phyloP scores from a whole-genome alignment of 2,888 invertebrate species.

The Lepeophtheirus nordmannii region DNA sequence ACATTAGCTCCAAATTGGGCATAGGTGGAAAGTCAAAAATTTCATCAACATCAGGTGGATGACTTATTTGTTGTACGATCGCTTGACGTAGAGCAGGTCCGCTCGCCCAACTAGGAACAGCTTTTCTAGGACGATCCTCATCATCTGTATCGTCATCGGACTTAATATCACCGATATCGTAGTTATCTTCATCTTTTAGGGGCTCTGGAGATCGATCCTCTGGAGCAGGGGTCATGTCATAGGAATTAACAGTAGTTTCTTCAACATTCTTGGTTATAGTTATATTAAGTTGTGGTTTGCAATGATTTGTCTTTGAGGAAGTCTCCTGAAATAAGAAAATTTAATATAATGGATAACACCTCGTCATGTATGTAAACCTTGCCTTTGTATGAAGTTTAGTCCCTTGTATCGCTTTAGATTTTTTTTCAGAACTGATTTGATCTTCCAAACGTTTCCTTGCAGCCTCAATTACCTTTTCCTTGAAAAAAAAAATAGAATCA shows the following conservation, averaged over 20 bases:
- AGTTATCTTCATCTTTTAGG: constrained; percentile 25
- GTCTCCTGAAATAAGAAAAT: no score
- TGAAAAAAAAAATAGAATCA: no score
- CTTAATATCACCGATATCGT: constrained; percentile 32
- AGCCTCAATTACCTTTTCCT: no score
- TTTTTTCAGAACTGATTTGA: no score
- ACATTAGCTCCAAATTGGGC: constrained; percentile 34
- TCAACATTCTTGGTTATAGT: not conserved
- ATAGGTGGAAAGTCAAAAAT: constrained; percentile 29
- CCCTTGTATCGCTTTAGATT: no score
- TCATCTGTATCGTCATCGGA: constrained; percentile 29
- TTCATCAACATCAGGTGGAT: constrained; percentile 25
- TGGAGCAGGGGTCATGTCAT: constrained; percentile 27
- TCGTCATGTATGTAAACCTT: no score
- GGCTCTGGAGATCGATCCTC: constrained; percentile 24
- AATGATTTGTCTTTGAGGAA: no score
- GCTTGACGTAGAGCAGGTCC: constrained; percentile 25
- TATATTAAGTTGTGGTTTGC: not conserved
- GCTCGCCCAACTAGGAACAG: constrained; percentile 25
- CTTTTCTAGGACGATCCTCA: constrained; percentile 28
- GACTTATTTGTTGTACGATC: constrained; percentile 26
- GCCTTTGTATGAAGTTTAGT: no score
- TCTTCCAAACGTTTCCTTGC: no score
- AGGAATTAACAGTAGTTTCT: constrained; percentile 11
- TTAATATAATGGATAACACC: no score